These are phyloP conservation scores for Salminus brasiliensis DNA, from an alignment of 2,113 vertebrate species.

Conservation along the genomic window DNA sequence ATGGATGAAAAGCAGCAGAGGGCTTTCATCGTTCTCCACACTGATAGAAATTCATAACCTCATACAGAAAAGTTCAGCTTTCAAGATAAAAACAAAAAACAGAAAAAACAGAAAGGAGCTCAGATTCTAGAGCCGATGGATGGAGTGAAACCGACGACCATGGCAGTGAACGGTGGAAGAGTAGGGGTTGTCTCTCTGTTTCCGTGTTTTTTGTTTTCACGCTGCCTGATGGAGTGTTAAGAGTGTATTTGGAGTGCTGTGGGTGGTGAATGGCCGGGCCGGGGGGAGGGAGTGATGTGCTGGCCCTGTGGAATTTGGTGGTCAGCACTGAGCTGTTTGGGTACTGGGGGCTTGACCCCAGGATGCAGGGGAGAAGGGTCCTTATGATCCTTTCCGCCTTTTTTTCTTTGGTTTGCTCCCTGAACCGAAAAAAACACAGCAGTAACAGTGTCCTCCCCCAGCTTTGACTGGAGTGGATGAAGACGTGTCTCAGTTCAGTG, in stretches of 20 bases:
- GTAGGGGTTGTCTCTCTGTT: constrained; percentile 2
- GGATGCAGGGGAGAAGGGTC: constrained; percentile 1
- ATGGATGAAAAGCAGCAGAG: constrained; percentile 24
- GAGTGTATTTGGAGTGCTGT: constrained; percentile 40
- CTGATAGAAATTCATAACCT: constrained; percentile 17
- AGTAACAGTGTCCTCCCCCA: constrained; percentile 13
- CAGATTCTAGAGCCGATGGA: background rate
- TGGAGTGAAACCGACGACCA: background rate
- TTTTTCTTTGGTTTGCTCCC: constrained; percentile 28
- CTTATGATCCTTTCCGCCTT: background rate
- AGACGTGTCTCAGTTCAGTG: background rate
- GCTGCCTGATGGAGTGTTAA: constrained; percentile 23
- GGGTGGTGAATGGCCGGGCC: constrained; percentile 14
- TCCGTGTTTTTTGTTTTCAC: background rate
- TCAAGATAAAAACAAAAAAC: background rate
- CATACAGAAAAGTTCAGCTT: constrained; percentile 19
- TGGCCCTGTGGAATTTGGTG: constrained; percentile 42
- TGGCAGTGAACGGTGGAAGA: background rate
- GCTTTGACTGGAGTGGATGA: background rate
- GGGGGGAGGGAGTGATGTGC: no score
- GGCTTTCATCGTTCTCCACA: constrained; percentile 19
- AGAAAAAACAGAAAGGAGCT: background rate
- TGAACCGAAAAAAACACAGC: constrained; percentile 25
- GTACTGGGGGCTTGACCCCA: constrained; percentile 38
- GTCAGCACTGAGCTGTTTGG: constrained; percentile 22